Conservation (phyloP, 2,113 vertebrate species). For the Ammodytes dubius region DNA sequence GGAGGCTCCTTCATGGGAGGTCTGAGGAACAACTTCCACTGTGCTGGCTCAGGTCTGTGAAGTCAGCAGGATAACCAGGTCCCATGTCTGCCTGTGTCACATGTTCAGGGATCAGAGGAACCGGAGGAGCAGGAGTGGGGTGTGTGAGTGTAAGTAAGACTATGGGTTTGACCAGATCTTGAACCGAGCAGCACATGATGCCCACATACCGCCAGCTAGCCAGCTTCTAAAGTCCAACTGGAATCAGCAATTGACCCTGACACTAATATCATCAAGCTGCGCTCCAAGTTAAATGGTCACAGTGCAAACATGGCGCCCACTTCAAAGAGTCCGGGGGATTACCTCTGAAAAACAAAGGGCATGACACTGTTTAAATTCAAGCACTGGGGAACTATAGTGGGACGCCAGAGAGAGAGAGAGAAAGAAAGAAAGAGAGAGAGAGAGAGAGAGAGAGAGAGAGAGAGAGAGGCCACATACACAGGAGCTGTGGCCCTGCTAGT, state of each 20-base stretch:
- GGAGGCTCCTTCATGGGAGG: conserved; percentile 63
- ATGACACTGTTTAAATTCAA: conserved; percentile 70
- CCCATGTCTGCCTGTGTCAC: conserved; percentile 77
- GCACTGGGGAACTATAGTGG: conserved; percentile 30
- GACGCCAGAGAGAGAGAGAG: conserved; percentile 47
- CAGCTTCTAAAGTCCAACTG: conserved; percentile 58
- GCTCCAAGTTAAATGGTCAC: conserved; percentile 63
- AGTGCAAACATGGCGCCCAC: conserved; percentile 74
- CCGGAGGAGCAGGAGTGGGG: conserved; percentile 53
- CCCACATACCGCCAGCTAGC: conserved; percentile 59
- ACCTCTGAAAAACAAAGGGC: conserved; percentile 68
- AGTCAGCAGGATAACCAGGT: conserved; percentile 65
- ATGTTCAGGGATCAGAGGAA: conserved; percentile 75
- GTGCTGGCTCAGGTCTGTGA: conserved; percentile 48
- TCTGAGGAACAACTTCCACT: conserved; percentile 59
- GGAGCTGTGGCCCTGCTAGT: conserved; percentile 31
- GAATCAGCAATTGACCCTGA: conserved; percentile 78
- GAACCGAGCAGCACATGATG: conserved; percentile 79
- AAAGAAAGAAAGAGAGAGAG: conserved; percentile 11
- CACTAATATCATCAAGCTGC: conserved; percentile 76
- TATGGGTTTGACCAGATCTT: conserved; percentile 75
- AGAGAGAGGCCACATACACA: conserved; percentile 49
- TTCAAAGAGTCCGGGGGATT: conserved; percentile 69
- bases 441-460: conserved; percentile 22
- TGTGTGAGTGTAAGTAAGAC: conserved; percentile 64